Base-by-base conservation (phyloP, 2,888 invertebrate species). In the Phaedon cochleariae region DNA sequence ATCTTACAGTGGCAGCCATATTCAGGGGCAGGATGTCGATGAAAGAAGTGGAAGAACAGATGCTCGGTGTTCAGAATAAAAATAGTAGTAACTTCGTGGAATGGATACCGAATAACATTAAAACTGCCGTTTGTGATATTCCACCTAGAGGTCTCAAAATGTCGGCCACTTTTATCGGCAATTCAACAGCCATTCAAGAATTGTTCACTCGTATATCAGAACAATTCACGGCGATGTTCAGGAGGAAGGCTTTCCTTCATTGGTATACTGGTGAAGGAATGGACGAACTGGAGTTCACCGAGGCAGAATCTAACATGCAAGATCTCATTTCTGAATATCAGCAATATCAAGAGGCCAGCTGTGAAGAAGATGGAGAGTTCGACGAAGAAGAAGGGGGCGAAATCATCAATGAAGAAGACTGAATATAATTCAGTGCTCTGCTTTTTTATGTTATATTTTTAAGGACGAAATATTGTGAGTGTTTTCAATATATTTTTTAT, bases 81-180 rank as follows among this genome's bases (percentile, higher is more conserved):
- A 88, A 89, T 77, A 86, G 86, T 73, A 83, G 84, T 65, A 87
- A 86, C 77, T 89, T 89, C 72, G 88, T 88, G 22, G 88, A 88
- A 70, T 89, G 92, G 92, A 91, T 93, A 75, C 92, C 92, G 45
- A 91, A 91, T 80, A 92, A 96, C 84, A 93, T 95, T 63, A 96
- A 96, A 87, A 93, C 93, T 5, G 95, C 95, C 71, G 94, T 95
- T 70, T 96, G 95, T 84, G 96, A 96, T 84, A 96, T 97, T 80
- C 96, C 94, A 62, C 94, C 94, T 3, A 88, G 95, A 65, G 96
- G 96, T 41, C 87, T 96, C 62, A 95, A 95, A 84, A 96, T 96
- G 95, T 92, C 96, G 0, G 94, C 95, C 69, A 96, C 96, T 37
- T 96, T 96, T 84, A 94, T 96, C 82, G 96, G 95, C 70, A 95